Evolutionary conservation across 2,888 invertebrate species (phyloP), one percentile per base, ranked within the genome.

Genomic region (Ischnura elegans): DNA sequence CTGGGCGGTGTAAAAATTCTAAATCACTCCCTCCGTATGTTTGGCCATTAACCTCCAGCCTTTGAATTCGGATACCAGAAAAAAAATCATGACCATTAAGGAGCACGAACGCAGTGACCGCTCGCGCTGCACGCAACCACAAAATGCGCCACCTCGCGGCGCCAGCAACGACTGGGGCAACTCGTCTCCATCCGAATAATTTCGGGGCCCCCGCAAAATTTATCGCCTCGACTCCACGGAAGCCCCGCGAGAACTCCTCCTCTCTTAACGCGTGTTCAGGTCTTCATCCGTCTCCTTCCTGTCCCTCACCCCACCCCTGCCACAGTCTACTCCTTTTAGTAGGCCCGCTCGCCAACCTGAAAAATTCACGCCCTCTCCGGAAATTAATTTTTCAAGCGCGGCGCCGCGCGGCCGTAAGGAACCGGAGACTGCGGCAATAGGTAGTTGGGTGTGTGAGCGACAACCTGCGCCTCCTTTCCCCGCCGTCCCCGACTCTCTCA

Each of bases 311-410:
- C 87, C 55, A 55, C 51, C 51, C 2, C 51, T 25, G 1, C 21
- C 36, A 43, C 45, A 19, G n/a, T n/a, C n/a, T n/a, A 45, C 46
- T 46, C 87, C 45, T 87, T 43, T 42, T 21, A 42, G 16, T 19
- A 85, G 87, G 21, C 45, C 42, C 66, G 61, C 47, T 66, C 51
- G 36, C 61, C 90, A 61, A 45, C n/a, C 86, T 86, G 61, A 90
- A 90, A 90, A 55, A 90, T 90, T 90, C 90, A 90, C 61, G 90
- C 16, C 76, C 76, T 16, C 76, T 43, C 90, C 61, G 90, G 61
- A 90, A 90, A 61, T 66, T 90, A 90, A 90, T 90, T 61, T 90
- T 90, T 90, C 90, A 90, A 61, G 43, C 90, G 90, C 90, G 29
- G 76, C 76, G 36, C 76, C 36, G 76, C n/a, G n/a, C n/a, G 36